Conservation (phyloP, 2,113 vertebrate genomes). For the Erpornis zantholeuca region DNA sequence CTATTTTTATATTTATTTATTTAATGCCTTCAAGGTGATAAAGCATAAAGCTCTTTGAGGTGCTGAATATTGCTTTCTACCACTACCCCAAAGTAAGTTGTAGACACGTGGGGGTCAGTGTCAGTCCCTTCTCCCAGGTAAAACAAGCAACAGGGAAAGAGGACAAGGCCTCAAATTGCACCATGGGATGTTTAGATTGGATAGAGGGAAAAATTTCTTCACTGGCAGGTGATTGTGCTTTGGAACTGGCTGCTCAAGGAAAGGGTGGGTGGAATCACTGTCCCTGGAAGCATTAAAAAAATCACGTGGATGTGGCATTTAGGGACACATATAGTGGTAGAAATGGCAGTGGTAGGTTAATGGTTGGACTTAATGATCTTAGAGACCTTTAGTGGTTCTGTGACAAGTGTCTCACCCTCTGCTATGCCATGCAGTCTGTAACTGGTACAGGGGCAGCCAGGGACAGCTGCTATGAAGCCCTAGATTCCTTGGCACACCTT, state of each 20-base stretch:
- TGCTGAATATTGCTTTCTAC: background rate
- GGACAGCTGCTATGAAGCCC: background rate
- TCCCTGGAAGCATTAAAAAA: background rate
- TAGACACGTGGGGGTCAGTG: background rate
- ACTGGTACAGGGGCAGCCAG: background rate
- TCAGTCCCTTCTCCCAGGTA: background rate
- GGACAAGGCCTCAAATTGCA: background rate
- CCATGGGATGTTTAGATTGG: background rate
- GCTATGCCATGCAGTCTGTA: background rate
- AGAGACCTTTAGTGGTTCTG: background rate
- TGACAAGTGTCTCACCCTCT: background rate
- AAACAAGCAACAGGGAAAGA: background rate
- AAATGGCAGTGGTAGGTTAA: background rate
- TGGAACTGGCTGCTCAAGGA: background rate
- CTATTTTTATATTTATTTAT: slow-evolving; percentile 23
- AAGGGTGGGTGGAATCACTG: background rate
- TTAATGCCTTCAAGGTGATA: slow-evolving; percentile 16
- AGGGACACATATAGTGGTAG: accelerated
- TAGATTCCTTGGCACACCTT: background rate
- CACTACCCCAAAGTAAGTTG: background rate
- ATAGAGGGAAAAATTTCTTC: background rate
- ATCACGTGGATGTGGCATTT: background rate
- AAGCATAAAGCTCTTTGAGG: background rate
- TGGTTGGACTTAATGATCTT: background rate
- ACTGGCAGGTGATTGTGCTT: background rate